Evolutionary conservation across 2,888 invertebrate species (phyloP).

Genomic region (Archaeoteleia sp.): DNA sequence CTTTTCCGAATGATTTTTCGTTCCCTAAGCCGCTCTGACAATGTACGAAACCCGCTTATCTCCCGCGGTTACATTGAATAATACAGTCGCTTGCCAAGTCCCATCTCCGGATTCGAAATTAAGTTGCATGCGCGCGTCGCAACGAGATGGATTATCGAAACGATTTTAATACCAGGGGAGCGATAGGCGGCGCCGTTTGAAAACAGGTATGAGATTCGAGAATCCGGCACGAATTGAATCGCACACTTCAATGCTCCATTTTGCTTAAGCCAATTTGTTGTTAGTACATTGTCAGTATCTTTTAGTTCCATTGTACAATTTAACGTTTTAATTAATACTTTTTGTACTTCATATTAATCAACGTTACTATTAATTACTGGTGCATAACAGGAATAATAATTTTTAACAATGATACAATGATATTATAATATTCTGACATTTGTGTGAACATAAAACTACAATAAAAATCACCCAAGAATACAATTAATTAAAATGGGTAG

Average conservation of each 20-base stretch:
- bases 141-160: conserved; percentile 50
- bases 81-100: conserved; percentile 42
- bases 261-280: conserved; percentile 19
- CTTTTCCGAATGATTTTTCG: conserved; percentile 39
- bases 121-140: conserved; percentile 51
- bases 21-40: conserved; percentile 38
- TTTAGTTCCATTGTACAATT: conserved; percentile 8
- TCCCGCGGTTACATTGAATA: conserved; percentile 48
- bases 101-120: conserved; percentile 50
- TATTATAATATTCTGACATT: too few species aligned
- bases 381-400: too few species aligned
- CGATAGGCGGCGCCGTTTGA: conserved; percentile 41
- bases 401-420: too few species aligned
- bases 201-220: conserved; percentile 45
- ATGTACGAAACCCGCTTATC: conserved; percentile 45
- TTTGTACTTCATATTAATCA: too few species aligned
- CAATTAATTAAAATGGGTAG: too few species aligned
- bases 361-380: too few species aligned
- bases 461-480: too few species aligned
- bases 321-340: too few species aligned
- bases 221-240: conserved; percentile 34
- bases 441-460: too few species aligned
- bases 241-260: conserved; percentile 24
- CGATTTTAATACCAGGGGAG: conserved; percentile 38
- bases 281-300: neutral